Evolutionary conservation across 2,797 vertebrate species (phyloP), one percentile per base, ranked within the genome.

Genomic region (Sylvia borin): DNA sequence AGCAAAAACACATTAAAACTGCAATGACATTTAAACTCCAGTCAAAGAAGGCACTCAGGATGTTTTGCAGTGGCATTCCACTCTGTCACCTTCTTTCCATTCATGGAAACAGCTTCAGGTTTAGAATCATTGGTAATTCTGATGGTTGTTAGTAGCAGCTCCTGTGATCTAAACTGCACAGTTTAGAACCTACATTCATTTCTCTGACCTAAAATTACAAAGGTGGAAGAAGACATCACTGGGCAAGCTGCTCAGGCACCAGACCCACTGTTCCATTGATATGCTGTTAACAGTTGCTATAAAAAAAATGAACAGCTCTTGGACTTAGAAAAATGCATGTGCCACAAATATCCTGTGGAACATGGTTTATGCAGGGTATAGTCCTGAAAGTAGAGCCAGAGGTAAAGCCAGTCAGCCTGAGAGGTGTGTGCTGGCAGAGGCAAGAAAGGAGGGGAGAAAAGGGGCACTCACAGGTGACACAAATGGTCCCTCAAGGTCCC

Each of bases 1-100:
- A 75, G 58, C 75, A 91, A 78, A 89, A 85, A 91, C 12, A 21
- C 38, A 64, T 53, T 24, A 72, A 76, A 91, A 85, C 45, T 32
- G 38, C 66, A 72, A 45, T 78, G 70, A 84, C 91, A 81, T 91
- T 85, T 92, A 85, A 90, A 84, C 76, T 79, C 55, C 13, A 68
- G 76, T 45, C 85, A 78, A 76, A 48, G 79, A 58, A 78, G 54
- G 26, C 48, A 27, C 50, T 91, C 73, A 21, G 31, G 58, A 83
- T 62, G 54, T 58, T 96, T 85, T 70, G 32, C 62, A 45, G 40
- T 51, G 40, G 68, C 85, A 70, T 90, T 91, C 62, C 43, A 60
- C 40, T 31, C 60, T 50, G n/a, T 57, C 76, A 81, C 54, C 40
- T 38, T 80, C 92, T 85, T 62, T 36, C 48, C 58, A 66, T 75